Evolutionary conservation across 2,113 vertebrate species (phyloP).

Genomic region (Rhinopomastus cyanomelas): DNA sequence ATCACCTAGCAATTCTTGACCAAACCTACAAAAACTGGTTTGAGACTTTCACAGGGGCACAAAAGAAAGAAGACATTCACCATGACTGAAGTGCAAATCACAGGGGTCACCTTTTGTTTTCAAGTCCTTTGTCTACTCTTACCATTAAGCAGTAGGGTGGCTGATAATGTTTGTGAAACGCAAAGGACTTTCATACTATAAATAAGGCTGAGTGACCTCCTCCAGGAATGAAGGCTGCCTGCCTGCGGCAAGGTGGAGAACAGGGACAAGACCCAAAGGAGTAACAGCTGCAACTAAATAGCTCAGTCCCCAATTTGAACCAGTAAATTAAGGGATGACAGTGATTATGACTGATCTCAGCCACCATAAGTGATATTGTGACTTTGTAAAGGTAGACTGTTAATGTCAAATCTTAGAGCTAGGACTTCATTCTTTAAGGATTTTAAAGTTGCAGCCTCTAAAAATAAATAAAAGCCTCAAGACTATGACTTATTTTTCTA

Average conservation of each 20-base stretch:
- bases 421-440: background rate
- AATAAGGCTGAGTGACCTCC: constrained; percentile 6
- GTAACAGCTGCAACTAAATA: constrained; percentile 37
- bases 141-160: constrained; percentile 14
- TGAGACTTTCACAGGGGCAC: background rate
- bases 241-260: constrained; percentile 22
- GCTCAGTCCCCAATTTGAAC: constrained; percentile 12
- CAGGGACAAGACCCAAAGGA: background rate
- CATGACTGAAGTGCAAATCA: background rate
- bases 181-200: background rate
- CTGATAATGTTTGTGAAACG: background rate
- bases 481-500: background rate
- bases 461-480: constrained; percentile 11
- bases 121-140: background rate
- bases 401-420: constrained; percentile 17
- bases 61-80: background rate
- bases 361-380: background rate
- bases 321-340: constrained; percentile 15
- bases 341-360: constrained; percentile 15
- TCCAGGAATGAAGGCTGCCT: background rate
- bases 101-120: constrained; percentile 7
- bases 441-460: background rate
- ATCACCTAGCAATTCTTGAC: background rate
- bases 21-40: background rate
- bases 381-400: constrained; percentile 11